Percentiles rank a stretch among this genome's conserved stretches.
These are phyloP conservation scores for Caenorhabditis sp. DNA, from an alignment of 2,888 invertebrate genomes.

Conservation along the genomic window DNA sequence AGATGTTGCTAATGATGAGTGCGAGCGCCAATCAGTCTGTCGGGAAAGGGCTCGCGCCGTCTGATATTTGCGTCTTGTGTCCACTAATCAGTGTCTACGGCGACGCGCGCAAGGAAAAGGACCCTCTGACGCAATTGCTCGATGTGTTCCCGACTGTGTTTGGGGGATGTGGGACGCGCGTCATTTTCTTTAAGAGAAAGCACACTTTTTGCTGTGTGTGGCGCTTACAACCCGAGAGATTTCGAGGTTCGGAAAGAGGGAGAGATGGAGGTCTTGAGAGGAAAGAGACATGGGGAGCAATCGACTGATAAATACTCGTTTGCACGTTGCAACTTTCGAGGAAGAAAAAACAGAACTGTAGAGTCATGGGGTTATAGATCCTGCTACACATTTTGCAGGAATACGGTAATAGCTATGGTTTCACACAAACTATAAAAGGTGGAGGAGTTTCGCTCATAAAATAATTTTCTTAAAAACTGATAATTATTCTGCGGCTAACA, in stretches of 20 bases:
- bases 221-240: constrained; percentile 36
- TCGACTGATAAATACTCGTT: constrained; percentile 48
- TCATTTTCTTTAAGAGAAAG: constrained; percentile 36
- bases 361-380: neutral
- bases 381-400: neutral
- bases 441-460: too few relatives aligned
- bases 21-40: constrained; percentile 58
- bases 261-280: neutral
- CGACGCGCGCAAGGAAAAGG: constrained; percentile 23
- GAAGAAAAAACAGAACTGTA: constrained; percentile 1
- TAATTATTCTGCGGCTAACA: too few relatives aligned
- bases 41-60: constrained; percentile 15
- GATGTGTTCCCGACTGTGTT: constrained; percentile 43
- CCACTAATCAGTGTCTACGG: constrained; percentile 57
- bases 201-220: constrained; percentile 27
- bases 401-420: too few relatives aligned
- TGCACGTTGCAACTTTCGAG: constrained; percentile 40
- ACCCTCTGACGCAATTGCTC: constrained; percentile 64
- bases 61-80: constrained; percentile 37
- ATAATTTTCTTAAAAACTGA: too few relatives aligned
- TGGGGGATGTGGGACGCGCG: constrained; percentile 28
- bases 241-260: neutral
- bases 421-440: too few relatives aligned
- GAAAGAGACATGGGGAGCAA: constrained; percentile 25
- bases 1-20: constrained; percentile 18